These are phyloP conservation scores for Propithecus perrieri DNA, from an alignment of 2,797 vertebrate species.

Conservation along the genomic window DNA sequence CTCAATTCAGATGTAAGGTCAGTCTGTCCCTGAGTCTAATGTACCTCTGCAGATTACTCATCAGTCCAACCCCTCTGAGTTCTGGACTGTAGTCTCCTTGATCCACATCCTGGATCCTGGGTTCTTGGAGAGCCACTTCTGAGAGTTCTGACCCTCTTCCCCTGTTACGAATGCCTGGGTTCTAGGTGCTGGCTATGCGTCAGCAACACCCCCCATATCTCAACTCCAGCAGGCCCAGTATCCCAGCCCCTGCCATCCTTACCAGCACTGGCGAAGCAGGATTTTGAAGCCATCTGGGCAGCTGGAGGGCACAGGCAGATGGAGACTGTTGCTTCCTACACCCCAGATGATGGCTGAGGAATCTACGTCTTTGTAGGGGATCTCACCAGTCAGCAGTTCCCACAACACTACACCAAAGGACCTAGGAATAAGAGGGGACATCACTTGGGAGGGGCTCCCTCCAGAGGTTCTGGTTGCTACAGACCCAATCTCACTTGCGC, in stretches of 20 bases:
- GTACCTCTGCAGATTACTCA: not conserved
- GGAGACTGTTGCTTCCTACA: slow-evolving; percentile 98
- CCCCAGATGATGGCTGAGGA: slow-evolving; percentile 99
- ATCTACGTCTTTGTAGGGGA: slow-evolving; percentile 98
- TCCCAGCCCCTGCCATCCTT: slow-evolving; percentile 75
- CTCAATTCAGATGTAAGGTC: not conserved
- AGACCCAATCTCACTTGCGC: not conserved
- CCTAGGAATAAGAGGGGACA: slow-evolving; percentile 83
- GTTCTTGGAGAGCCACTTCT: not conserved
- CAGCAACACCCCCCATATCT: not conserved
- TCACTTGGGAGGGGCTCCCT: not conserved
- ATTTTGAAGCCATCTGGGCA: slow-evolving; percentile 99
- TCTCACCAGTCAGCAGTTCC: slow-evolving; percentile 97
- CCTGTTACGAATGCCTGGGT: not conserved
- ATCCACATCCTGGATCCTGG: not conserved
- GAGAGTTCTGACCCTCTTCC: not conserved
- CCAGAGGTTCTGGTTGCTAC: not conserved
- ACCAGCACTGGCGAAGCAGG: slow-evolving; percentile 97
- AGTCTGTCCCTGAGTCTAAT: not conserved
- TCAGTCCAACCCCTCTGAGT: not conserved
- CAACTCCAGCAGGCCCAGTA: not conserved
- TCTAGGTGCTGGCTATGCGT: not conserved
- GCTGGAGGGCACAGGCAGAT: slow-evolving; percentile 95
- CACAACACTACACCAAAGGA: slow-evolving; percentile 98
- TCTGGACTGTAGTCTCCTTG: not conserved